A percentile compares a stretch with the other conserved stretches of the same genome.
Conservation (phyloP, 2,113 vertebrate species). For the Xiphophorus couchianus region DNA sequence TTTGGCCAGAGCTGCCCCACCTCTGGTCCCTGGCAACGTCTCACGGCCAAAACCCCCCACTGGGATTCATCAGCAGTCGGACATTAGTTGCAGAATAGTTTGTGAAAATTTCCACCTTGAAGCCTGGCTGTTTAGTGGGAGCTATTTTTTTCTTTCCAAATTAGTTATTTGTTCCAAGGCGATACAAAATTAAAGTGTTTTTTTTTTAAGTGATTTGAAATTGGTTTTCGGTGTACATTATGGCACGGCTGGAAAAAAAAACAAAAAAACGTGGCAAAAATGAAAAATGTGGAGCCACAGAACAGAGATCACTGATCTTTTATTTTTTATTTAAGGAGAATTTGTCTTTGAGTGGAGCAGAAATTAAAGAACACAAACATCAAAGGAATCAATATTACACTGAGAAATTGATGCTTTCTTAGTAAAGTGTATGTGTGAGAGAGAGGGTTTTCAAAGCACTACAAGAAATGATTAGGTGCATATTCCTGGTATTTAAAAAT, state of each 20-base stretch:
- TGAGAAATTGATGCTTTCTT: background rate
- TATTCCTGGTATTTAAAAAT: no score
- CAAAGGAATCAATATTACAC: background rate
- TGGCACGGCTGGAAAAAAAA: conserved; percentile 21
- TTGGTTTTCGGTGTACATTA: conserved; percentile 30
- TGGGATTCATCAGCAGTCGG: conserved; percentile 28
- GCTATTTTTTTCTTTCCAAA: background rate
- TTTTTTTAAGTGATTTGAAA: conserved; percentile 22
- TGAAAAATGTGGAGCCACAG: conserved; percentile 7
- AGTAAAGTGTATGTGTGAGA: background rate
- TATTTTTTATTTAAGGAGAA: background rate
- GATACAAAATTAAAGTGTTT: background rate
- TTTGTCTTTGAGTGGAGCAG: background rate
- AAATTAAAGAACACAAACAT: conserved; percentile 6
- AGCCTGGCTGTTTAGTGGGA: conserved; percentile 17
- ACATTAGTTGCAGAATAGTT: conserved; percentile 36
- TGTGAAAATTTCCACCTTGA: conserved; percentile 14
- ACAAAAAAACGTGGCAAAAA: conserved; percentile 8
- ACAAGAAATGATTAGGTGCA: no score
- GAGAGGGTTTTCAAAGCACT: background rate
- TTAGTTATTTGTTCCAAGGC: conserved; percentile 23
- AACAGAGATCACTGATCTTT: conserved; percentile 14
- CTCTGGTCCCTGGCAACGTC: conserved; percentile 8
- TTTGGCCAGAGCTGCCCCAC: conserved; percentile 30
- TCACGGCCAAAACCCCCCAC: conserved; percentile 4